Evolutionary conservation across 2,888 invertebrate genomes (phyloP).

Genomic region (Synergus gifuensis): DNA sequence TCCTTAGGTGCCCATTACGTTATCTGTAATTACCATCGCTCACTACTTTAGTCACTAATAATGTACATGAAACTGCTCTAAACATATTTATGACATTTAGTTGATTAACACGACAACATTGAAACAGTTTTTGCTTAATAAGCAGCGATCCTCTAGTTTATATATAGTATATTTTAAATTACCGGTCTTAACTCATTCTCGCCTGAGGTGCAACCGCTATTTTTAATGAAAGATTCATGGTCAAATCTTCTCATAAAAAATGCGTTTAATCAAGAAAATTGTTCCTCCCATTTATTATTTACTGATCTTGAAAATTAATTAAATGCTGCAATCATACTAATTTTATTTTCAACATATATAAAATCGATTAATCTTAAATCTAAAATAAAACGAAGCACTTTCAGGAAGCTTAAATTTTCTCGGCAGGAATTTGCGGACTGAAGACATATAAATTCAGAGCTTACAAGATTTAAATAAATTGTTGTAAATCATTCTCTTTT

Average conservation of each 20-base stretch:
- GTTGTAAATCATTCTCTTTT: slow-evolving; percentile 26
- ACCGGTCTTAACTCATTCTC: background rate
- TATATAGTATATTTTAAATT: background rate
- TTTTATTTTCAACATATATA: background rate
- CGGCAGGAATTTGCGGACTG: background rate
- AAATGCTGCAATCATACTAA: background rate
- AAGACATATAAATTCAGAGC: slow-evolving; percentile 40
- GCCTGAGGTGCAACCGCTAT: background rate
- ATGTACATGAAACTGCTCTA: background rate
- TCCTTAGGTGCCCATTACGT: slow-evolving; percentile 5
- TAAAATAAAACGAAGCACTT: background rate
- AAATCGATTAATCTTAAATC: slow-evolving; percentile 13
- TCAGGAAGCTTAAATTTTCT: slow-evolving; percentile 19
- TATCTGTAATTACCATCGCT: slow-evolving; percentile 4
- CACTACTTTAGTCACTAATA: background rate
- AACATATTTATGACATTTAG: background rate
- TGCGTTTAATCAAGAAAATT: background rate
- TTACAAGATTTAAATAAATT: slow-evolving; percentile 39
- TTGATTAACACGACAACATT: background rate
- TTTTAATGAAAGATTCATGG: background rate
- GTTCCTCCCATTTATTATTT: background rate
- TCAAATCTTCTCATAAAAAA: background rate
- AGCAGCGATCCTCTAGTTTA: background rate
- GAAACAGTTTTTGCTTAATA: background rate
- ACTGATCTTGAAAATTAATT: background rate